A percentile compares a stretch with the other conserved stretches of the same genome.
Conservation (phyloP, 2,888 invertebrate species). For the Ormyrus labotus region DNA sequence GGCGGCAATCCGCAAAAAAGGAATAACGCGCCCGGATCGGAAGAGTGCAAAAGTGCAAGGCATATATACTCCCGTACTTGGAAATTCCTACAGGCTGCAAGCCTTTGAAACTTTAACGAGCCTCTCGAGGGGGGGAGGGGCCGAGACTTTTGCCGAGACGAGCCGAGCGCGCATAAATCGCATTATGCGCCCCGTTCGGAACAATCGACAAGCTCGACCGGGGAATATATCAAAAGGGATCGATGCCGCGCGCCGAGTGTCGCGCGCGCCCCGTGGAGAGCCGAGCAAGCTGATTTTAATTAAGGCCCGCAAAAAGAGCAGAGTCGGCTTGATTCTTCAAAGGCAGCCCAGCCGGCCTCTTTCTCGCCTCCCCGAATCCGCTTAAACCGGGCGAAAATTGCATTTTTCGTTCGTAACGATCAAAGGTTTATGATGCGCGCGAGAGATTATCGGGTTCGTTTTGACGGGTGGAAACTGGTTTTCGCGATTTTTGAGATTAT, state of each 20-base stretch:
- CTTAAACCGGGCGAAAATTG: background rate
- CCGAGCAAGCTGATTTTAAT: slow-evolving; percentile 51
- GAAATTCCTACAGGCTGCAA: background rate
- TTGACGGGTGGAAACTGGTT: too few relatives aligned
- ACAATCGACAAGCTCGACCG: background rate
- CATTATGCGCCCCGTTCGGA: slow-evolving; percentile 4
- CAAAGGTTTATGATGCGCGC: background rate
- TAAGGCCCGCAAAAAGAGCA: slow-evolving; percentile 24
- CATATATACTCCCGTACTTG: background rate
- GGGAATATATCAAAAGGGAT: slow-evolving; percentile 1
- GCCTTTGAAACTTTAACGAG: slow-evolving; percentile 1
- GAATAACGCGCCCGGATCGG: background rate
- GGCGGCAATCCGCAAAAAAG: background rate
- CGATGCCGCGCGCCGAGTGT: background rate
- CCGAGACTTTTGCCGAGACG: too few relatives aligned
- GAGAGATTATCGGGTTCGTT: background rate
- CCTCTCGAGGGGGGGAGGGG: too few relatives aligned
- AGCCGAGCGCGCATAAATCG: slow-evolving; percentile 23
- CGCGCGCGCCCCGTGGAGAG: slow-evolving; percentile 16
- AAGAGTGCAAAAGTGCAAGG: background rate
- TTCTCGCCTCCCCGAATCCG: background rate
- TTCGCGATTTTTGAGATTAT: too few relatives aligned
- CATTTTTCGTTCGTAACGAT: background rate
- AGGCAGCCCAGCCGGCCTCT: background rate
- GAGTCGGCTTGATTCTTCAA: slow-evolving; percentile 23